A percentile compares a stretch with the other conserved stretches of the same genome.
phyloP scores from a whole-genome alignment of 2,797 vertebrate species.

The Nyctalus aviator region DNA sequence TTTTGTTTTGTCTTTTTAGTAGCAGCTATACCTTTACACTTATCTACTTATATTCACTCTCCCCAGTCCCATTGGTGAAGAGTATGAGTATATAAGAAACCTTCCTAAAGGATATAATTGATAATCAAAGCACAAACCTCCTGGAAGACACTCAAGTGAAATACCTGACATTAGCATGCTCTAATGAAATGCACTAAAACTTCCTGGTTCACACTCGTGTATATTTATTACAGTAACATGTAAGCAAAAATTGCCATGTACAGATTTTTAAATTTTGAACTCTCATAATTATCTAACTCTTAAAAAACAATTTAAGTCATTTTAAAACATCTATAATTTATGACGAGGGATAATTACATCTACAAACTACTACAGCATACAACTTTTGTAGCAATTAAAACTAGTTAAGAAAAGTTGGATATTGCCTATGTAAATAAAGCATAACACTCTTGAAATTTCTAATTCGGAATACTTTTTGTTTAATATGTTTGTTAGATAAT shows the following conservation, averaged over 20 bases:
- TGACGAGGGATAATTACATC: background rate
- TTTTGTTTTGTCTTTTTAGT: background rate
- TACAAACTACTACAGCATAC: background rate
- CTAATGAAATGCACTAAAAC: conserved; percentile 9
- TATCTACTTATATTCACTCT: background rate
- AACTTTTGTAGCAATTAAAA: conserved; percentile 30
- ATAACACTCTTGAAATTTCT: background rate
- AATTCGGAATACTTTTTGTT: conserved; percentile 4
- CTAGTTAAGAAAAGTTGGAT: background rate
- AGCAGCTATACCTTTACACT: background rate
- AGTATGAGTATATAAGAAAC: background rate
- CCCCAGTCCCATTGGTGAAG: background rate
- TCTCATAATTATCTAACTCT: background rate
- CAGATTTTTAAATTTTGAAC: background rate
- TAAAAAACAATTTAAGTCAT: conserved; percentile 11
- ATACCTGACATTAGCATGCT: background rate
- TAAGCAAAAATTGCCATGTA: conserved; percentile 42
- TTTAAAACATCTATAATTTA: conserved; percentile 13
- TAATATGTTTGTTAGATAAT: background rate
- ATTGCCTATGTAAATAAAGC: background rate
- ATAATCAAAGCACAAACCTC: conserved; percentile 3
- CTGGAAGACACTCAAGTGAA: background rate
- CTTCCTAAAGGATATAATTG: background rate
- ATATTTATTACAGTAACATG: background rate
- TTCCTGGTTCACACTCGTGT: background rate